A percentile compares a stretch with the other conserved stretches of the same genome.
phyloP scores from a whole-genome alignment of 2,797 vertebrate species.

The Cossypha niveicapilla region DNA sequence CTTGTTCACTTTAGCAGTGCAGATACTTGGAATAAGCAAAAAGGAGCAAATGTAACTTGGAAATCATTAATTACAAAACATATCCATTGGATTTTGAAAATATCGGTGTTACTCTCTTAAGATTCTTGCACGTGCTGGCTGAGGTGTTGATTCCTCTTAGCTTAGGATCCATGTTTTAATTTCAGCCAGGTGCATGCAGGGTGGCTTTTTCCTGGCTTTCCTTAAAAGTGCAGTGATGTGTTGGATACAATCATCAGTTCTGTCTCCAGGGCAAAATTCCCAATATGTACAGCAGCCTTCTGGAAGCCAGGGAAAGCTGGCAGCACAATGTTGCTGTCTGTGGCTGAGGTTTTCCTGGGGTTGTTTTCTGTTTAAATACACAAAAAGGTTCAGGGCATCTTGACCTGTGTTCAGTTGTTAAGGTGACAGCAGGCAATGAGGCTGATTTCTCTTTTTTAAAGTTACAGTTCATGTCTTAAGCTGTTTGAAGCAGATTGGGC shows the following conservation, averaged over 20 bases:
- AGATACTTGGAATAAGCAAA: neutral
- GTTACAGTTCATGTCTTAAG: neutral
- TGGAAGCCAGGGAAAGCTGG: neutral
- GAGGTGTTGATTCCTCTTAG: neutral
- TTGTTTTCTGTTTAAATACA: neutral
- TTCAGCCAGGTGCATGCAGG: neutral
- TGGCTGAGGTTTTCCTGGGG: neutral
- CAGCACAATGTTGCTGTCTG: fast-evolving
- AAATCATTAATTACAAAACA: neutral
- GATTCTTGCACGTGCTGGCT: neutral
- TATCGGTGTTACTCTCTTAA: neutral
- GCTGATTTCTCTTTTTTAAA: neutral
- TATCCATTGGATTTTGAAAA: neutral
- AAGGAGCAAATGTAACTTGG: neutral
- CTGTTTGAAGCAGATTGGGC: neutral
- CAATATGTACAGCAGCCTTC: neutral
- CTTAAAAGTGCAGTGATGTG: neutral
- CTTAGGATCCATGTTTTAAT: neutral
- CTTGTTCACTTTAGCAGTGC: neutral
- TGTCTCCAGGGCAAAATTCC: neutral
- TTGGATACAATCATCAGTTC: neutral
- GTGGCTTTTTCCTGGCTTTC: neutral
- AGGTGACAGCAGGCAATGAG: neutral
- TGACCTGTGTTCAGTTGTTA: fast-evolving
- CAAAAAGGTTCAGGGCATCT: neutral